phyloP scores from a whole-genome alignment of 2,888 invertebrate species.

The Andrena fulva region DNA sequence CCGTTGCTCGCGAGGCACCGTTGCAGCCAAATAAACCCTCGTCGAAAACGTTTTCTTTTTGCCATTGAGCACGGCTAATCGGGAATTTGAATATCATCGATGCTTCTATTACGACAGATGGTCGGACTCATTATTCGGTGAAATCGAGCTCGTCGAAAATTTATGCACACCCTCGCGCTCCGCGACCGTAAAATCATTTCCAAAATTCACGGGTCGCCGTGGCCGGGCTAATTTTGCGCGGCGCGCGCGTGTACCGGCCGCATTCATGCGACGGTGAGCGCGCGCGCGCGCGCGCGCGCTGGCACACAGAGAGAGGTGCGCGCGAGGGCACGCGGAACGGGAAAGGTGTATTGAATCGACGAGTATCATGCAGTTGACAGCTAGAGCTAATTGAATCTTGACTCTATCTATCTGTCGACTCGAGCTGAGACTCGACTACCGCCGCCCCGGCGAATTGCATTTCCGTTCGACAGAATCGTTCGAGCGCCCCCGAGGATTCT shows the following conservation, averaged over 20 bases:
- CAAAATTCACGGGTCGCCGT: conserved; percentile 44
- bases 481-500: conserved; percentile 63
- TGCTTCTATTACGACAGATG: conserved; percentile 40
- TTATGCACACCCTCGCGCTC: conserved; percentile 37
- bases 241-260: conserved; percentile 9
- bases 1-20: too few species aligned
- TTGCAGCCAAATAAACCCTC: neutral
- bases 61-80: neutral
- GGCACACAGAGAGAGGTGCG: conserved; percentile 38
- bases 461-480: conserved; percentile 73
- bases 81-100: conserved; percentile 29
- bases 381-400: conserved; percentile 84
- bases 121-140: conserved; percentile 48
- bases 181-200: conserved; percentile 48
- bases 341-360: conserved; percentile 81
- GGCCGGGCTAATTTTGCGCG: conserved; percentile 36
- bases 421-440: conserved; percentile 77
- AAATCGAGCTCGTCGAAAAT: conserved; percentile 55
- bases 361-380: conserved; percentile 84
- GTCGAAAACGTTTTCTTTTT: conserved; percentile 14
- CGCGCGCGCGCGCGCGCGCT: neutral
- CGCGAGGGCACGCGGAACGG: conserved; percentile 57
- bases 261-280: conserved; percentile 11
- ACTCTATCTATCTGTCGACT: conserved; percentile 83
- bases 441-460: conserved; percentile 73